phyloP scores from a whole-genome alignment of 2,888 invertebrate species.

The Galeopsomyia nigrocyanea region DNA sequence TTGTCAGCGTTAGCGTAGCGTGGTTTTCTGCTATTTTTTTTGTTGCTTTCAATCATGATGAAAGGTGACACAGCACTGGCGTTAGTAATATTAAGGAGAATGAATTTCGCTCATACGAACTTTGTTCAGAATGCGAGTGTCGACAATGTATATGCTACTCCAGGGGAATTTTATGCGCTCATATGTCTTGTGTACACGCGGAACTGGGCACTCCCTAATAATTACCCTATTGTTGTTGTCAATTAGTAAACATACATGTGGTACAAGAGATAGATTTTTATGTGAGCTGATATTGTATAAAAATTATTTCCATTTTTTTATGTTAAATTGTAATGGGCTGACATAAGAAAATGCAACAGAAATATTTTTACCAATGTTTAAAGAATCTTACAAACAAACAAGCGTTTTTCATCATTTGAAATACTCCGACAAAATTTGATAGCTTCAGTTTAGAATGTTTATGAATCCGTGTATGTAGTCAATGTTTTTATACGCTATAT shows the following conservation, averaged over 20 bases:
- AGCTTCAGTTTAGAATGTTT: not conserved
- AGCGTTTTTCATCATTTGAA: not conserved
- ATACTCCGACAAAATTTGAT: not conserved
- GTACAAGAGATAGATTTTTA: too few species aligned
- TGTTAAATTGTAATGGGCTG: too few species aligned
- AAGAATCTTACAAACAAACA: not conserved
- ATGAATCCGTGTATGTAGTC: not conserved
- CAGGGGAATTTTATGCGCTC: constrained; percentile 13
- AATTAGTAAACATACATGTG: too few species aligned
- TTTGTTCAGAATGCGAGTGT: constrained; percentile 22
- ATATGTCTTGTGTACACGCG: constrained; percentile 8
- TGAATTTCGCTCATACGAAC: constrained; percentile 24
- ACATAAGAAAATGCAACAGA: too few species aligned
- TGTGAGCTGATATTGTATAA: too few species aligned
- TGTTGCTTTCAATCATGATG: not conserved
- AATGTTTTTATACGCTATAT: not conserved
- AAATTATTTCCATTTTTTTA: not conserved
- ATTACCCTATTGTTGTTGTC: constrained; percentile 1
- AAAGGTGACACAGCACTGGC: not conserved
- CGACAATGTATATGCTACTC: constrained; percentile 1
- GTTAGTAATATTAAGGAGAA: not conserved
- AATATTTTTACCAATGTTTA: not conserved
- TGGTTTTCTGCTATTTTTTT: constrained; percentile 10
- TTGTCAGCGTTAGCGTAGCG: constrained; percentile 7
- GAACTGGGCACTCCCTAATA: constrained; percentile 34